phyloP scores from a whole-genome alignment of 2,888 invertebrate species.

The Erannis defoliaria region DNA sequence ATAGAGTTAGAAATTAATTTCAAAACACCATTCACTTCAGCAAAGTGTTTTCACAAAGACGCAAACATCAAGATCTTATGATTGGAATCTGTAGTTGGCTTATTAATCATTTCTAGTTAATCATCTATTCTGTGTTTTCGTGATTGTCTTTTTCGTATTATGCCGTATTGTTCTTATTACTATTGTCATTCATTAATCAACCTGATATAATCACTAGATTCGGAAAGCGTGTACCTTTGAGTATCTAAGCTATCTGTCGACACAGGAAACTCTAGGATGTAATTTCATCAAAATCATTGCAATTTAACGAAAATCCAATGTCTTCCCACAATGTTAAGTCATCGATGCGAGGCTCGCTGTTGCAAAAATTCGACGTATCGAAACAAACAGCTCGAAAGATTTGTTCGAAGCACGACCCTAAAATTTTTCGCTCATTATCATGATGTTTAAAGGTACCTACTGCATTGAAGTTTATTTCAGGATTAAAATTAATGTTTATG shows the following conservation, averaged over 20 bases:
- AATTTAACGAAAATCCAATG: not conserved
- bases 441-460: too few species aligned
- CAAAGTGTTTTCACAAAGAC: not conserved
- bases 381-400: too few species aligned
- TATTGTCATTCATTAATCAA: not conserved
- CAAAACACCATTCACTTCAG: not conserved
- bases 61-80: not conserved
- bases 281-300: not conserved
- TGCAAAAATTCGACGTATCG: too few species aligned
- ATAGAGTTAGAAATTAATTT: not conserved
- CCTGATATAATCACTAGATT: too few species aligned
- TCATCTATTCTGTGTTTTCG: not conserved
- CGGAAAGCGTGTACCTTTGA: not conserved
- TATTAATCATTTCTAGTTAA: not conserved
- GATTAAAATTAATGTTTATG: too few species aligned
- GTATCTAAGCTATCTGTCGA: too few species aligned
- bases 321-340: too few species aligned
- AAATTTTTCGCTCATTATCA: too few species aligned
- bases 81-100: not conserved
- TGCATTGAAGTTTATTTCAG: too few species aligned
- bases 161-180: not conserved
- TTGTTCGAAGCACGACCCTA: too few species aligned
- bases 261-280: too few species aligned
- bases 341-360: too few species aligned
- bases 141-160: slow-evolving; percentile 1